These are phyloP conservation scores for Prolemur simus DNA, from an alignment of 2,113 vertebrate genomes.

Conservation along the genomic window DNA sequence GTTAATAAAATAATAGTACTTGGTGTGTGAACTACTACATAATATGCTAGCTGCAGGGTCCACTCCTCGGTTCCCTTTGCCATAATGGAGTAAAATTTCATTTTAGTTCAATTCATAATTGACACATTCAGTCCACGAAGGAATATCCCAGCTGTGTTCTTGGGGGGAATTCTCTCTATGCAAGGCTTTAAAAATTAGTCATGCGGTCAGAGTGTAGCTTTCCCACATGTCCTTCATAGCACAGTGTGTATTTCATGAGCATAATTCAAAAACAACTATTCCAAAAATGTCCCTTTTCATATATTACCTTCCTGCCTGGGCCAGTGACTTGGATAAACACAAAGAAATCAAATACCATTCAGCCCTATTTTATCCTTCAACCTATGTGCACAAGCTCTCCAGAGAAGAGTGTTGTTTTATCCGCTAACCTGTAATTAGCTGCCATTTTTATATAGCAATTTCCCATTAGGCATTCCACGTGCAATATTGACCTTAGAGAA, in stretches of 20 bases:
- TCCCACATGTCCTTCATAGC: slow-evolving; percentile 68
- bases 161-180: slow-evolving; percentile 48
- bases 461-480: not conserved
- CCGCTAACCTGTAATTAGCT: slow-evolving; percentile 49
- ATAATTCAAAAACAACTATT: slow-evolving; percentile 72
- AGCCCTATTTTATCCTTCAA: slow-evolving; percentile 57
- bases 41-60: slow-evolving; percentile 14
- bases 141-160: slow-evolving; percentile 77
- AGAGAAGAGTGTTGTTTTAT: slow-evolving; percentile 64
- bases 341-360: slow-evolving; percentile 74
- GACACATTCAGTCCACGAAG: slow-evolving; percentile 67
- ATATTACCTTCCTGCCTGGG: slow-evolving; percentile 69
- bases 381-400: slow-evolving; percentile 45
- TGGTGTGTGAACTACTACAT: slow-evolving; percentile 64
- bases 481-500: slow-evolving; percentile 27
- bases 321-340: slow-evolving; percentile 64
- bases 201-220: slow-evolving; percentile 71
- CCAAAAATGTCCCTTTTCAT: slow-evolving; percentile 72
- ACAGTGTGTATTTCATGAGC: slow-evolving; percentile 61
- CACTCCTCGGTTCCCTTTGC: slow-evolving; percentile 33
- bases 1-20: slow-evolving; percentile 76
- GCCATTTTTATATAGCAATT: slow-evolving; percentile 25
- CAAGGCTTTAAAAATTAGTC: slow-evolving; percentile 80
- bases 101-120: slow-evolving; percentile 67
- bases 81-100: slow-evolving; percentile 45